Evolutionary conservation across 2,888 invertebrate species (phyloP).

Genomic region (Euzophera pinguis): DNA sequence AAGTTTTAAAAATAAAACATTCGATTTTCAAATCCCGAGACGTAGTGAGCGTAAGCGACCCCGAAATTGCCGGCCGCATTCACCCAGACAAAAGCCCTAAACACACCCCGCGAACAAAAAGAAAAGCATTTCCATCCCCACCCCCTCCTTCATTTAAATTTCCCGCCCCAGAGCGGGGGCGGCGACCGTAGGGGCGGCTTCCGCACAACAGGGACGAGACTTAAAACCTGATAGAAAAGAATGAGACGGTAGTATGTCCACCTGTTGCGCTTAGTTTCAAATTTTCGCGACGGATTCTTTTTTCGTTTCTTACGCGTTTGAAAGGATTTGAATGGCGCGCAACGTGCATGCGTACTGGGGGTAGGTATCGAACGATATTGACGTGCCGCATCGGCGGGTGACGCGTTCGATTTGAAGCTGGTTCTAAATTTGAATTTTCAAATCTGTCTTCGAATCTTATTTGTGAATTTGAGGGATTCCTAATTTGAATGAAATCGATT

Average conservation of each 20-base stretch:
- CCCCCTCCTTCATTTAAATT: constrained; percentile 76
- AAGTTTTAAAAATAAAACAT: constrained; percentile 43
- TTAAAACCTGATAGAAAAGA: constrained; percentile 72
- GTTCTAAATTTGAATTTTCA: constrained; percentile 31
- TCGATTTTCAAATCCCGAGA: constrained; percentile 65
- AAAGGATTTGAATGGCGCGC: constrained; percentile 67
- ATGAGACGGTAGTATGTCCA: constrained; percentile 75
- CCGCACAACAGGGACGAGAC: constrained; percentile 70
- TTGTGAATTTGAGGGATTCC: not conserved
- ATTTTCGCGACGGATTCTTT: constrained; percentile 71
- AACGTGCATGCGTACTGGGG: constrained; percentile 66
- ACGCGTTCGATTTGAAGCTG: constrained; percentile 47
- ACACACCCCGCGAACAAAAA: constrained; percentile 75
- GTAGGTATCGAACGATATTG: constrained; percentile 65
- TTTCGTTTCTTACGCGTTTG: constrained; percentile 66
- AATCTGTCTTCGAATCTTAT: constrained; percentile 18
- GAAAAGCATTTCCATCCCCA: constrained; percentile 75
- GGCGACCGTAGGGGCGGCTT: constrained; percentile 75
- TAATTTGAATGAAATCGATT: too few species aligned
- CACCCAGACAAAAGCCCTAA: constrained; percentile 78
- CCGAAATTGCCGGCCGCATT: constrained; percentile 78
- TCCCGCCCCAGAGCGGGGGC: constrained; percentile 75
- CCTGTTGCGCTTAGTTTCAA: constrained; percentile 75
- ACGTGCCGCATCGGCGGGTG: constrained; percentile 34
- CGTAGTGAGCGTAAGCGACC: constrained; percentile 69